Evolutionary conservation across 2,888 invertebrate species (phyloP).

Genomic region (Pammene aurita): DNA sequence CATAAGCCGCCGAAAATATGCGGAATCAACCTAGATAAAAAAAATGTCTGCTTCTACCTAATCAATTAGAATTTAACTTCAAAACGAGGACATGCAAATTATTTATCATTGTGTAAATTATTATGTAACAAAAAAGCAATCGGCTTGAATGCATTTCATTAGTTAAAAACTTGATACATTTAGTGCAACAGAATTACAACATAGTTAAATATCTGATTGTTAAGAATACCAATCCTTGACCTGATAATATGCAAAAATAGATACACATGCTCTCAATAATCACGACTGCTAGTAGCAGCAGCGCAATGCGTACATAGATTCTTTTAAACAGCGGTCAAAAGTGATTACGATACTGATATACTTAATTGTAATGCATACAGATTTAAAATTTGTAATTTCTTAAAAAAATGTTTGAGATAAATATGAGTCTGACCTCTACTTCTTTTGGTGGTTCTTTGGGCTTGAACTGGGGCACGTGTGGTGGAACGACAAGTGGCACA

Average conservation of each 20-base stretch:
- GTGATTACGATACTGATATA: slow-evolving; percentile 32
- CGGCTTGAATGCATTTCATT: slow-evolving; percentile 1
- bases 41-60: neutral
- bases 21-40: slow-evolving; percentile 26
- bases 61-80: slow-evolving; percentile 8
- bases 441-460: slow-evolving; percentile 72
- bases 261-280: slow-evolving; percentile 72
- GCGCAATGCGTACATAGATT: slow-evolving; percentile 61
- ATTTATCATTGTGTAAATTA: slow-evolving; percentile 21
- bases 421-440: slow-evolving; percentile 76
- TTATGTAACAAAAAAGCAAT: slow-evolving; percentile 28
- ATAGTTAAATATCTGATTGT: slow-evolving; percentile 43
- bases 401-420: neutral
- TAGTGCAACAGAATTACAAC: slow-evolving; percentile 41
- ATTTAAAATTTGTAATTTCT: neutral
- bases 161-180: slow-evolving; percentile 30
- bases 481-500: slow-evolving; percentile 56
- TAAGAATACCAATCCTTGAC: slow-evolving; percentile 74
- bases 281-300: slow-evolving; percentile 67
- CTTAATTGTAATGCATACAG: slow-evolving; percentile 15
- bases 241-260: slow-evolving; percentile 79
- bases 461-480: slow-evolving; percentile 64
- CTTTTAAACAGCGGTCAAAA: slow-evolving; percentile 53
- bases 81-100: slow-evolving; percentile 13
- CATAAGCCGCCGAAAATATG: slow-evolving; percentile 33